Evolutionary conservation across 2,113 vertebrate genomes (phyloP).

Genomic region (Protobothrops mucrosquamatus): DNA sequence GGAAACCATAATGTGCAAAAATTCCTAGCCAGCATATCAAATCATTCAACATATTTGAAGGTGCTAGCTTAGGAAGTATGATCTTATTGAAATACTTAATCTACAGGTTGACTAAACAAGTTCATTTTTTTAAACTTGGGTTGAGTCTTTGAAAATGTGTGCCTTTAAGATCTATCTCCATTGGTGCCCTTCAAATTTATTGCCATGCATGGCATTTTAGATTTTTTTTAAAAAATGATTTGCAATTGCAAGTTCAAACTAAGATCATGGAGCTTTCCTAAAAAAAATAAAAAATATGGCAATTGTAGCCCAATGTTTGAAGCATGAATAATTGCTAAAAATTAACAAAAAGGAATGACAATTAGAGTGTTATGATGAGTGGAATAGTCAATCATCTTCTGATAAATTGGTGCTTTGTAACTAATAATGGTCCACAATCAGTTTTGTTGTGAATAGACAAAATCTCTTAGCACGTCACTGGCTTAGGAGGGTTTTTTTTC

Average conservation of each 20-base stretch:
- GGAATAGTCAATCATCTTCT: background rate
- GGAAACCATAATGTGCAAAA: background rate
- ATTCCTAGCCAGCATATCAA: background rate
- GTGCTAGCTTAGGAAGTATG: background rate
- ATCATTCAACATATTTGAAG: background rate
- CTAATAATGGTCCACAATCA: background rate
- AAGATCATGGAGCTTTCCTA: background rate
- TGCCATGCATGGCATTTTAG: background rate
- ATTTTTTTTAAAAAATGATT: background rate
- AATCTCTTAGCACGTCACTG: background rate
- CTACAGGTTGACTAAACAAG: background rate
- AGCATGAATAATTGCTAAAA: background rate
- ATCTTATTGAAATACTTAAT: background rate
- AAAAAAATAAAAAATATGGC: background rate
- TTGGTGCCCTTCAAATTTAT: background rate
- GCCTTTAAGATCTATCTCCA: background rate
- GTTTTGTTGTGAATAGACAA: background rate
- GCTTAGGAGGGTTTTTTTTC: background rate
- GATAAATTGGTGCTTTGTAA: background rate
- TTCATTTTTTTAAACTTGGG: background rate
- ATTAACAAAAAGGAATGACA: background rate
- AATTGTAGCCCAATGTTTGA: background rate
- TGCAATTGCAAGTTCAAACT: background rate
- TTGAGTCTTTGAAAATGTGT: background rate
- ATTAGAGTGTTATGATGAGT: background rate